Conservation (phyloP, 2,888 invertebrate genomes). For the Miltochrista miniata region DNA sequence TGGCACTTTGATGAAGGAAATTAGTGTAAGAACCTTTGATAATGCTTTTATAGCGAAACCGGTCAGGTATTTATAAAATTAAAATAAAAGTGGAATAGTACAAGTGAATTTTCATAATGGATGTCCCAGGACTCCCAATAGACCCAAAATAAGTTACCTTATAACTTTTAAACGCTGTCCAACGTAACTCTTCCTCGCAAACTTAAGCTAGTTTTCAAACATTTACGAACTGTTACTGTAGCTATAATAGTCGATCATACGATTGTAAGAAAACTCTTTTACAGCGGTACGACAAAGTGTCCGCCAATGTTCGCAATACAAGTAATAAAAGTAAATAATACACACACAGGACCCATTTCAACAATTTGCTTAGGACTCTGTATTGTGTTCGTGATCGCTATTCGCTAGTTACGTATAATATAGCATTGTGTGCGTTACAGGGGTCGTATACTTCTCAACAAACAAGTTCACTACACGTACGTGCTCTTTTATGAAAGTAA, state of each 20-base stretch:
- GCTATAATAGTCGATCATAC: no score
- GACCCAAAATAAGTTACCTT: no score
- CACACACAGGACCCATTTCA: slow-evolving; percentile 50
- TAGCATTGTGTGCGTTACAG: slow-evolving; percentile 14
- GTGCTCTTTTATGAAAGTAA: slow-evolving; percentile 18
- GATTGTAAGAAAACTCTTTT: slow-evolving; percentile 41
- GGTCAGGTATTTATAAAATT: no score
- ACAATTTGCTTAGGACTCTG: slow-evolving; percentile 64
- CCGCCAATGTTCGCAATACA: slow-evolving; percentile 50
- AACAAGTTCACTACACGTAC: slow-evolving; percentile 18
- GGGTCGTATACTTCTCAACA: slow-evolving; percentile 3
- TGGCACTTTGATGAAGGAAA: no score
- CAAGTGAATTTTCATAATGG: no score
- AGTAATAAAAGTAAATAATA: slow-evolving; percentile 62
- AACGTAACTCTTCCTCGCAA: no score
- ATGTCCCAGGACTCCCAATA: no score
- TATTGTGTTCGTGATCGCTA: slow-evolving; percentile 40
- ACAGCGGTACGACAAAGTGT: slow-evolving; percentile 35
- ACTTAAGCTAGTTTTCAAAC: slow-evolving; percentile 9
- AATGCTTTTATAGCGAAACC: no score
- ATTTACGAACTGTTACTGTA: slow-evolving; percentile 15
- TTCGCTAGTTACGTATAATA: slow-evolving; percentile 14
- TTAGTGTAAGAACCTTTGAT: no score
- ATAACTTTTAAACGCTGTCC: no score
- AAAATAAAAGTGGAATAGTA: no score